Conservation (phyloP, 1,140 invertebrate species). For the Pantala flavescens region DNA sequence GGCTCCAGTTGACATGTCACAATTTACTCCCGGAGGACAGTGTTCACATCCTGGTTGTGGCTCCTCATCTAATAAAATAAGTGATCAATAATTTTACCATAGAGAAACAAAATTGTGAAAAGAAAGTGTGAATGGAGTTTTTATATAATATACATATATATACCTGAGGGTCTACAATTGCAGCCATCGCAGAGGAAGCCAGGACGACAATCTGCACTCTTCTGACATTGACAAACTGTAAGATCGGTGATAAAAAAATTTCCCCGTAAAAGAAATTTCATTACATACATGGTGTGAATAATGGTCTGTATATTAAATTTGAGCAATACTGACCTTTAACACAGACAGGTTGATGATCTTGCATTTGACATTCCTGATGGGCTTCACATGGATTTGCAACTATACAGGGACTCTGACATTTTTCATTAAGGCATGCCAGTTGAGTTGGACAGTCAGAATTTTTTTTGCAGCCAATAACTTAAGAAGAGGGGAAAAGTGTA, state of each 20-base stretch:
- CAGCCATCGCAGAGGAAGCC: constrained; percentile 54
- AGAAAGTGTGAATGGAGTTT: background rate
- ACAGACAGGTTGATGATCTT: constrained; percentile 66
- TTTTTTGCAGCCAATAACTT: constrained; percentile 56
- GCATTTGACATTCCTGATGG: constrained; percentile 59
- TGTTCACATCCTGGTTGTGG: constrained; percentile 48
- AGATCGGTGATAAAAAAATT: constrained; percentile 21
- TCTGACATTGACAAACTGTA: constrained; percentile 56
- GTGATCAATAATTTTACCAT: too few species aligned
- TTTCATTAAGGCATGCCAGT: constrained; percentile 63
- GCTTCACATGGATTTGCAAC: constrained; percentile 53
- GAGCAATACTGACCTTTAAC: constrained; percentile 46
- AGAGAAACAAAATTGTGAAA: background rate
- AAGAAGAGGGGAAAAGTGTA: constrained; percentile 19
- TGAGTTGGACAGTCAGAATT: constrained; percentile 59
- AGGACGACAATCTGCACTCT: constrained; percentile 46
- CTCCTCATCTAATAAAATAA: background rate
- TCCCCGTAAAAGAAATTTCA: background rate
- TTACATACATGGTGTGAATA: background rate
- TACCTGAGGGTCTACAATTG: constrained; percentile 47
- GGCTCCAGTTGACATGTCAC: constrained; percentile 60
- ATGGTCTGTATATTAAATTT: too few species aligned
- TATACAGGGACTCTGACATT: constrained; percentile 64
- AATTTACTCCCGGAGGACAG: constrained; percentile 60
- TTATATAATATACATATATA: too few species aligned